These are phyloP conservation scores for Elephantulus edwardii DNA, from an alignment of 2,113 vertebrate genomes.

Conservation along the genomic window DNA sequence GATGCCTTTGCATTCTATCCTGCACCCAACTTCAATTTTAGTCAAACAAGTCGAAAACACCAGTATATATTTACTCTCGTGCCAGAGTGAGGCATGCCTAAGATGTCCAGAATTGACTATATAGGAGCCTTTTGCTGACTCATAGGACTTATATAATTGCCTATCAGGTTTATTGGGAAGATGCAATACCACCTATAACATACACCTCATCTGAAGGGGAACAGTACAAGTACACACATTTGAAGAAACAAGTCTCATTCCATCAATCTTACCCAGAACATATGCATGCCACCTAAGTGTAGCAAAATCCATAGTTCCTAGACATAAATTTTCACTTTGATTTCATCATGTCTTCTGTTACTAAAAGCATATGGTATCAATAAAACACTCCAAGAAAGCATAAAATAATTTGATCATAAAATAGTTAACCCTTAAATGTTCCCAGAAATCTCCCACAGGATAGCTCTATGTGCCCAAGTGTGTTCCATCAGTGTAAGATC, in stretches of 20 bases:
- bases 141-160: not conserved
- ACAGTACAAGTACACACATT: not conserved
- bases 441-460: not conserved
- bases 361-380: not conserved
- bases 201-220: too few species aligned
- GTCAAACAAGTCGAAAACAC: not conserved
- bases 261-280: not conserved
- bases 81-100: not conserved
- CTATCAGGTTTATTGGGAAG: not conserved
- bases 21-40: not conserved
- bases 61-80: not conserved
- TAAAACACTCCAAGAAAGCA: too few species aligned
- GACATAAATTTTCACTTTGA: not conserved
- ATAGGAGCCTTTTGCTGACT: not conserved
- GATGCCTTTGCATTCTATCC: not conserved
- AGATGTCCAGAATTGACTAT: not conserved
- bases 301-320: not conserved
- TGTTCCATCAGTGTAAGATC: not conserved
- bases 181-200: not conserved
- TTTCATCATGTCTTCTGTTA: not conserved
- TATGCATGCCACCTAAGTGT: not conserved
- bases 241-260: too few species aligned
- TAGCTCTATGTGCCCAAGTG: not conserved
- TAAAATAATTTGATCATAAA: not conserved
- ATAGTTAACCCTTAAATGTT: not conserved